Evolutionary conservation across 2,113 vertebrate species (phyloP).

Genomic region (Neoarius graeffei): DNA sequence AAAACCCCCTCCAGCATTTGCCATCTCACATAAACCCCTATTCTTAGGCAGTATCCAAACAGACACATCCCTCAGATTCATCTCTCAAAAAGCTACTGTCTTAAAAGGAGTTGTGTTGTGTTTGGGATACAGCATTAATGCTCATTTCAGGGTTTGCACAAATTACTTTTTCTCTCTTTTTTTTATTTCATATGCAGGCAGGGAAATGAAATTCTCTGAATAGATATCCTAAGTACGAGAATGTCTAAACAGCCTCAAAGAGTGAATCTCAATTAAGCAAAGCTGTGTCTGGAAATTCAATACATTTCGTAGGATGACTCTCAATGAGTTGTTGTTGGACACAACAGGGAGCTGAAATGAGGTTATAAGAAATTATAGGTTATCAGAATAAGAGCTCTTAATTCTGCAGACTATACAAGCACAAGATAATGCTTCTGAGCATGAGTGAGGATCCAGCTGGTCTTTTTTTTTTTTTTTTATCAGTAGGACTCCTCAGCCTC

Average conservation of each 20-base stretch:
- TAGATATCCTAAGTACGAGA: constrained; percentile 3
- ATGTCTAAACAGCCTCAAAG: constrained; percentile 2
- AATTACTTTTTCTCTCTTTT: constrained; percentile 20
- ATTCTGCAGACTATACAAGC: constrained; percentile 34
- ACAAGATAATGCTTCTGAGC: constrained; percentile 60
- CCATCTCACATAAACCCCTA: constrained; percentile 53
- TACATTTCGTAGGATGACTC: constrained; percentile 58
- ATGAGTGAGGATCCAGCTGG: constrained; percentile 51
- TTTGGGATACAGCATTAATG: constrained; percentile 53
- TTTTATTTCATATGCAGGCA: constrained; percentile 53
- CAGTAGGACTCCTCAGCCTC: constrained; percentile 24
- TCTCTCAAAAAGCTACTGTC: constrained; percentile 20
- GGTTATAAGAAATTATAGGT: constrained; percentile 60
- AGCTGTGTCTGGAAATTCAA: constrained; percentile 51
- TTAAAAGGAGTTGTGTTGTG: constrained; percentile 30
- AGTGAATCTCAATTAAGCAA: constrained; percentile 28
- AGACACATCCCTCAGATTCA: constrained; percentile 60
- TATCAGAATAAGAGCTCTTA: constrained; percentile 64
- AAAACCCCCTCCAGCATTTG: constrained; percentile 54
- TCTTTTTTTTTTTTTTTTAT: constrained; percentile 36
- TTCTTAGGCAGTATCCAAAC: constrained; percentile 64
- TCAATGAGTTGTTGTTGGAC: constrained; percentile 52
- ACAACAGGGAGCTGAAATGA: constrained; percentile 60
- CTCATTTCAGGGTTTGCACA: constrained; percentile 56
- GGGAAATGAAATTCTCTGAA: constrained; percentile 8